These are phyloP conservation scores for Lagenorhynchus albirostris DNA, from an alignment of 2,113 vertebrate genomes.

Conservation along the genomic window DNA sequence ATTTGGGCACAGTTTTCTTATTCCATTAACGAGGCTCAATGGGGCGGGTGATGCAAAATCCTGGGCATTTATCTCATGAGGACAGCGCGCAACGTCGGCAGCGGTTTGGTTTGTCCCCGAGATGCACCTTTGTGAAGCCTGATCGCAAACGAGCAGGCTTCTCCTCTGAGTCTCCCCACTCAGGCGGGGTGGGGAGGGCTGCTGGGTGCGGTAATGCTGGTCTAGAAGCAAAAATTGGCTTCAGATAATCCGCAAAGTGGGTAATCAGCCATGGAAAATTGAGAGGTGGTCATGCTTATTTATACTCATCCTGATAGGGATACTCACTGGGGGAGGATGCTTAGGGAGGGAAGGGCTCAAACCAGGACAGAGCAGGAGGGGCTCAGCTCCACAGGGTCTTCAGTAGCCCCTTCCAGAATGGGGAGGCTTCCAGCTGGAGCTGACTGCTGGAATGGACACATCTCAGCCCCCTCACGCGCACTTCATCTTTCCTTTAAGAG, in stretches of 20 bases:
- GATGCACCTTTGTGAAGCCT: background rate
- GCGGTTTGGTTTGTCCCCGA: background rate
- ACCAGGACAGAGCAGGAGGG: background rate
- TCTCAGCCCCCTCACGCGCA: background rate
- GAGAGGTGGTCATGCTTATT: background rate
- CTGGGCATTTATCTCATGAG: rapidly evolving
- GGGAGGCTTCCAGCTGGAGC: background rate
- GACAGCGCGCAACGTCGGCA: rapidly evolving
- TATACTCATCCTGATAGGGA: background rate
- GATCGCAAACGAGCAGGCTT: background rate
- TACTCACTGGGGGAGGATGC: background rate
- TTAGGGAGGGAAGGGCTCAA: too few species aligned
- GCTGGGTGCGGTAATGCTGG: background rate
- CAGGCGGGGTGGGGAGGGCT: too few species aligned
- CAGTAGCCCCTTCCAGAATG: rapidly evolving
- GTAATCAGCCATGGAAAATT: background rate
- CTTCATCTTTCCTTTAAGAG: background rate
- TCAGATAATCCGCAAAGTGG: background rate
- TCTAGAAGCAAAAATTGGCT: background rate
- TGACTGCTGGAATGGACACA: rapidly evolving
- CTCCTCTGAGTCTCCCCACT: rapidly evolving
- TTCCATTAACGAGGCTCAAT: rapidly evolving
- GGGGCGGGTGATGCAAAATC: rapidly evolving
- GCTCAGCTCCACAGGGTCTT: background rate
- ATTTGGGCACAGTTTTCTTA: background rate